Base-by-base conservation (phyloP, 2,113 vertebrate species). In the Carassius carassius region DNA sequence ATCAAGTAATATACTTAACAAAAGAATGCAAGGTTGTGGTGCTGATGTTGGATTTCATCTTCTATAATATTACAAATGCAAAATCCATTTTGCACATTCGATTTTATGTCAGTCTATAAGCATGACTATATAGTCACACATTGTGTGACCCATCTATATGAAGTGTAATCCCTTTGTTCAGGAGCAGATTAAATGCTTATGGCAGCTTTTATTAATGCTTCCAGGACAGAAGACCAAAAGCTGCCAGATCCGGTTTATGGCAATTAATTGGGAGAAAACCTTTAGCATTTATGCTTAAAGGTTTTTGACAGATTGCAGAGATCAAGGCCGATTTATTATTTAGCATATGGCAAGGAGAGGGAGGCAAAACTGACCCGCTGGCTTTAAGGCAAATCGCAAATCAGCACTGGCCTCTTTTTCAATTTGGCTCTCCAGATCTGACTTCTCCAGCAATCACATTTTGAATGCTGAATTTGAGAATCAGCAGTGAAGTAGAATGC, bases 301-400 rank as follows among this genome's bases (percentile, higher is more conserved):
- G 32, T 41, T 78, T 60, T 14, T 60, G 54, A 35, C 54, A 60
- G 76, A 78, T 60, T 78, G 12, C n/a, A 47, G n/a, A 17, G 56
- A 62, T 78, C 35, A 79, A 47, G 37, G 41, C 37, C 16, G n/a
- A 79, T 63, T 79, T 79, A 63, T 25, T 25, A 41, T 79, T 44
- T 79, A 47, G n/a, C 78, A 65, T 79, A 79, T 79, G 58, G 78
- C 12, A 8, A 29, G 78, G 78, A 79, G 54, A 78, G 21, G 58
- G 35, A 63, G 19, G 54, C 32, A 60, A 41, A 63, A 29, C 14
- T 2, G 21, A 79, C 12, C 58, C 58, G 41, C n/a, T 79, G 78
- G 78, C 37, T 25, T 37, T 11, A 47, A 63, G 77, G 25, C 77
- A 79, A 79, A 62, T 62, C 12, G 3, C 76, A 62, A 25, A 79